A percentile compares a stretch with the other conserved stretches of the same genome.
Evolutionary conservation across 2,888 invertebrate genomes (phyloP).

Genomic region (Cephus pulcher): DNA sequence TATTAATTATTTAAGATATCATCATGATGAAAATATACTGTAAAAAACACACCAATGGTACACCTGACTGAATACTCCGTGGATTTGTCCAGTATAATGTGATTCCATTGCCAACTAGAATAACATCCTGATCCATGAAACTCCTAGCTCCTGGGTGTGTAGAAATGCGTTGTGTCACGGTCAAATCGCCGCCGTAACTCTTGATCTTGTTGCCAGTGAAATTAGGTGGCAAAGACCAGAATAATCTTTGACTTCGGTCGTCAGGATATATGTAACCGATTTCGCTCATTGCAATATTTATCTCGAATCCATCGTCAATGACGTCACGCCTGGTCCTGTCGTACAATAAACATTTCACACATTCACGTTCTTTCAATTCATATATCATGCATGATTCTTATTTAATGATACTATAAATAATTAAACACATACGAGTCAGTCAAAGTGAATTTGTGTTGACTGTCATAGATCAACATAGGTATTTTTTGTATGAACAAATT

Average conservation of each 20-base stretch:
- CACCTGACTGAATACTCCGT: conserved; percentile 69
- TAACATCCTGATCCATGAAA: conserved; percentile 81
- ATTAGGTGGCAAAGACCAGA: conserved; percentile 79
- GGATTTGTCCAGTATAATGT: conserved; percentile 83
- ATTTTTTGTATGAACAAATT: conserved; percentile 75
- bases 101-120: conserved; percentile 82
- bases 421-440: conserved; percentile 69
- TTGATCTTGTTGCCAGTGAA: conserved; percentile 78
- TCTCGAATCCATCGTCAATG: conserved; percentile 68
- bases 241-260: conserved; percentile 69
- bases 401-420: background rate
- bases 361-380: conserved; percentile 29
- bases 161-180: conserved; percentile 79
- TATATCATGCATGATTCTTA: background rate
- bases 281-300: conserved; percentile 72
- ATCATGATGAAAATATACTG: conserved; percentile 15
- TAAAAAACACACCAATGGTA: conserved; percentile 69
- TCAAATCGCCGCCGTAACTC: conserved; percentile 88
- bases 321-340: conserved; percentile 62
- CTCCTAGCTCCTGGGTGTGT: conserved; percentile 69
- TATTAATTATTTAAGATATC: conserved; percentile 7
- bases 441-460: conserved; percentile 72
- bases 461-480: conserved; percentile 72
- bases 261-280: conserved; percentile 71
- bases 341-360: conserved; percentile 1